phyloP scores from a whole-genome alignment of 2,797 vertebrate genomes.

The Apogon talboti region DNA sequence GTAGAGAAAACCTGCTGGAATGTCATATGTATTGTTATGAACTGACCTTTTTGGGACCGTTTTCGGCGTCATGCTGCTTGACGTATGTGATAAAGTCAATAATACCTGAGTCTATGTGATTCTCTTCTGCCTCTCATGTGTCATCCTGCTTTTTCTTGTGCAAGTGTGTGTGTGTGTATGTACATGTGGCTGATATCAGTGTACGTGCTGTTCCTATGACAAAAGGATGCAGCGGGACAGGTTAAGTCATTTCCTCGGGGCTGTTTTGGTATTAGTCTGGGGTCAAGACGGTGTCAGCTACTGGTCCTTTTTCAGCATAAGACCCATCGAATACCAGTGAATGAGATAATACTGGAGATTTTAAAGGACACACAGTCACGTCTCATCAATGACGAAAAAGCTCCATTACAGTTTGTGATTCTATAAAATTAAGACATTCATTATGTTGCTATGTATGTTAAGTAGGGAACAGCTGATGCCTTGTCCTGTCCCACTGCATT shows the following conservation, averaged over 20 bases:
- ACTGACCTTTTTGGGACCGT: too few species aligned
- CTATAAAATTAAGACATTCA: neutral
- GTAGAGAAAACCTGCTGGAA: too few species aligned
- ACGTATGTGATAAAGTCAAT: too few species aligned
- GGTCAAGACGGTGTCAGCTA: constrained; percentile 19
- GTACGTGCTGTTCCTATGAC: neutral
- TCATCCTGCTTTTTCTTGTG: neutral
- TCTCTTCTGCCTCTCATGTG: too few species aligned
- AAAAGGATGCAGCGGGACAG: constrained; percentile 35
- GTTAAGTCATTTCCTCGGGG: constrained; percentile 23
- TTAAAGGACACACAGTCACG: neutral
- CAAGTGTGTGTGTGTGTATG: constrained; percentile 4
- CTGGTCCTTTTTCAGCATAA: constrained; percentile 5
- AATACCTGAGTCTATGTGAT: too few species aligned
- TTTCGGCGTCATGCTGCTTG: too few species aligned
- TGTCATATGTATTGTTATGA: too few species aligned
- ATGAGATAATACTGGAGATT: neutral
- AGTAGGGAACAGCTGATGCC: neutral
- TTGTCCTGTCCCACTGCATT: neutral
- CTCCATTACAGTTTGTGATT: neutral
- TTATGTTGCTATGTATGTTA: neutral
- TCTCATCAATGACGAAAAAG: neutral
- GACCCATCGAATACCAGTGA: neutral
- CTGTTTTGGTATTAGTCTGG: constrained; percentile 18
- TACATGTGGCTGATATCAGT: neutral